A percentile compares a stretch with the other conserved stretches of the same genome.
These are phyloP conservation scores for Drosophila sulfurigaster DNA, from an alignment of 1,140 invertebrate species.

Conservation along the genomic window DNA sequence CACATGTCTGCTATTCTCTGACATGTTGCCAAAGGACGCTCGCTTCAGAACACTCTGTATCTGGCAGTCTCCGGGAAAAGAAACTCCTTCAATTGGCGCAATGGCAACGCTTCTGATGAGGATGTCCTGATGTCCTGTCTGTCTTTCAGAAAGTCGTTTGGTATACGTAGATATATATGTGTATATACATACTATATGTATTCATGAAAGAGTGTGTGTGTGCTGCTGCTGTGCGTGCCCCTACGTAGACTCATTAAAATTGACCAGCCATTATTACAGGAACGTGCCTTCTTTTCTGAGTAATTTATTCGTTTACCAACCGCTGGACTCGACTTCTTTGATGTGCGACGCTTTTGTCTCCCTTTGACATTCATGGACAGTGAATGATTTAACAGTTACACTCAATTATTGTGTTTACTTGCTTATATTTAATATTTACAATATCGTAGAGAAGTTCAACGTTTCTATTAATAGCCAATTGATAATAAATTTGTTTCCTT, in stretches of 20 bases:
- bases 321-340: conserved; percentile 30
- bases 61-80: conserved; percentile 44
- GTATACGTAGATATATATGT: conserved; percentile 14
- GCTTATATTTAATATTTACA: conserved; percentile 65
- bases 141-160: conserved; percentile 13
- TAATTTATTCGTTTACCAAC: conserved; percentile 56
- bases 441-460: neutral
- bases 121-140: conserved; percentile 5
- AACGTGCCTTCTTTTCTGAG: conserved; percentile 64
- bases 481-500: neutral
- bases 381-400: conserved; percentile 42
- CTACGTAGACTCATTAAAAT: conserved; percentile 78
- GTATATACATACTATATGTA: neutral
- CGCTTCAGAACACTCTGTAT: conserved; percentile 20
- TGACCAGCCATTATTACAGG: conserved; percentile 73
- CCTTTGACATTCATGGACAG: neutral
- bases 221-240: conserved; percentile 38
- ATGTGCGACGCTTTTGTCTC: conserved; percentile 8
- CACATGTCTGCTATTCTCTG: conserved; percentile 8
- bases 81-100: conserved; percentile 56
- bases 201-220: conserved; percentile 10
- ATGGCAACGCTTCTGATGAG: conserved; percentile 43
- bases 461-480: too few species aligned
- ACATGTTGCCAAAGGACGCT: conserved; percentile 37
- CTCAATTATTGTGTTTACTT: conserved; percentile 30